A percentile compares a stretch with the other conserved stretches of the same genome.
Evolutionary conservation across 2,888 invertebrate species (phyloP).

Genomic region (Diogma glabrata): DNA sequence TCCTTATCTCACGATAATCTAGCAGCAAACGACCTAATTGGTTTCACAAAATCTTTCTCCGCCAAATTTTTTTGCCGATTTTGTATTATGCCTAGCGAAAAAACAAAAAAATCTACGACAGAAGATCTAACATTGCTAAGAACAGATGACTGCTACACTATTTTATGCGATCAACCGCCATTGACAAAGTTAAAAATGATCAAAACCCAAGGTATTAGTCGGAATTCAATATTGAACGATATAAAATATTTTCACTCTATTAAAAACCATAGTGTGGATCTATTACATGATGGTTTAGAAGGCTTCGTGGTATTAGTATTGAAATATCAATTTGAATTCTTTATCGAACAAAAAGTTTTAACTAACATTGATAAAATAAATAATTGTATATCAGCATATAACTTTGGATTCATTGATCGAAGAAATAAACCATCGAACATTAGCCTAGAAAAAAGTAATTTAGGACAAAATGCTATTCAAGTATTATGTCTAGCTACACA

Average conservation of each 20-base stretch:
- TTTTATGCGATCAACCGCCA: neutral
- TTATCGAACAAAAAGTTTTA: constrained; percentile 1
- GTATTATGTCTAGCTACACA: neutral
- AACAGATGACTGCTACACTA: neutral
- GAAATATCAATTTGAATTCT: constrained; percentile 4
- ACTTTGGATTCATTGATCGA: constrained; percentile 6
- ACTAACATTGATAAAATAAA: neutral
- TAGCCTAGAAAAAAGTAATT: neutral
- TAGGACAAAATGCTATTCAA: neutral
- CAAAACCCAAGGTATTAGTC: neutral
- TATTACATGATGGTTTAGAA: constrained; percentile 2
- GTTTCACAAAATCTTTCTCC: constrained; percentile 6
- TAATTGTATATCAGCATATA: neutral
- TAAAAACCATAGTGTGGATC: constrained; percentile 1
- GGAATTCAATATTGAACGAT: neutral
- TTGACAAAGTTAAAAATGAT: neutral
- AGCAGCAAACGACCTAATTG: constrained; percentile 1
- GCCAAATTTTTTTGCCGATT: constrained; percentile 4
- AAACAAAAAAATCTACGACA: constrained; percentile 1
- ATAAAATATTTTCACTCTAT: neutral
- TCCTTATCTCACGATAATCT: constrained; percentile 8
- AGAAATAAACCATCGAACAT: constrained; percentile 3
- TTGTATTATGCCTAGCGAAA: constrained; percentile 1
- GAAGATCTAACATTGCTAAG: neutral
- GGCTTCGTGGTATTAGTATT: neutral